These are phyloP conservation scores for Gryllus bimaculatus DNA, from an alignment of 1,140 invertebrate species.

Conservation along the genomic window DNA sequence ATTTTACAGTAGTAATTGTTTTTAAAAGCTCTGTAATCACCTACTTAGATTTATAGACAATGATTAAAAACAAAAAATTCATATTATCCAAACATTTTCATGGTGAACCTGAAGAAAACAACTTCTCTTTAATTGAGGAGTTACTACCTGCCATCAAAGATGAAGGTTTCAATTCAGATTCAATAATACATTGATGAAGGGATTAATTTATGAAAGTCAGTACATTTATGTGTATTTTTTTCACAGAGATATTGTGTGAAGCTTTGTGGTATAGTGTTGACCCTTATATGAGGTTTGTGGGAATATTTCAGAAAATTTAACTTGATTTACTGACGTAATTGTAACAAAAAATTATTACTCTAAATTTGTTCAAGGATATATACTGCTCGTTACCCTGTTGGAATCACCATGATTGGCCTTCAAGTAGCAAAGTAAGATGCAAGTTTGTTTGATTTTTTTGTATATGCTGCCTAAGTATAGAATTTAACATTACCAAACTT, in stretches of 20 bases:
- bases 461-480: no score
- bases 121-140: constrained; percentile 28
- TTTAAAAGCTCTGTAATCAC: neutral
- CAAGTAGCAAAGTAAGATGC: constrained; percentile 30
- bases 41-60: neutral
- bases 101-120: constrained; percentile 28
- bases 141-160: constrained; percentile 26
- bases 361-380: constrained; percentile 18
- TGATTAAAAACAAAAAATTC: constrained; percentile 28
- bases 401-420: constrained; percentile 24
- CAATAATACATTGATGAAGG: neutral
- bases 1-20: neutral
- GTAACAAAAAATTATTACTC: neutral
- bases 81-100: constrained; percentile 27
- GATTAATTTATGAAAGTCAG: neutral
- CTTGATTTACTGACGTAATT: neutral
- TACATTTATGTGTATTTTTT: neutral
- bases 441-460: neutral
- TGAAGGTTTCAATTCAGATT: constrained; percentile 23
- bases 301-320: neutral
- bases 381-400: constrained; percentile 2
- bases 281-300: constrained; percentile 31
- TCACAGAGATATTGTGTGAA: constrained; percentile 29
- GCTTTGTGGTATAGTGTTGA: constrained; percentile 32
- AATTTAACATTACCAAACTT: no score